Conservation (phyloP, 2,797 vertebrate genomes). For the Poecilia gillii region DNA sequence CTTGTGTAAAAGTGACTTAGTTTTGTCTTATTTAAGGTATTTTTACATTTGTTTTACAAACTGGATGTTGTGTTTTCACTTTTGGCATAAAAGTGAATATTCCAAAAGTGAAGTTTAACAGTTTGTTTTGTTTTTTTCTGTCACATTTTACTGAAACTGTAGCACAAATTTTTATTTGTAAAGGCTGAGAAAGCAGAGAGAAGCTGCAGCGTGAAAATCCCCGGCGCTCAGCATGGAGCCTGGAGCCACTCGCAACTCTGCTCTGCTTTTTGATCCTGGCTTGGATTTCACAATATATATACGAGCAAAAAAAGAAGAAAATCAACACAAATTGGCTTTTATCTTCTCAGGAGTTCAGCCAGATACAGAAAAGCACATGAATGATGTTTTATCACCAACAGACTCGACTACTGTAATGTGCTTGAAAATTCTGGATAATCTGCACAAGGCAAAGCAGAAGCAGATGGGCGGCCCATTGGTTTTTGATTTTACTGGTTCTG, state of each 20-base stretch:
- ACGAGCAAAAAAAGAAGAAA: slow-evolving; percentile 39
- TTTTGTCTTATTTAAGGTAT: not conserved
- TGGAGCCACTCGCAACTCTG: slow-evolving; percentile 35
- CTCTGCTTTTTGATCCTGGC: slow-evolving; percentile 60
- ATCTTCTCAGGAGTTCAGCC: slow-evolving; percentile 45
- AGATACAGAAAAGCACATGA: slow-evolving; percentile 46
- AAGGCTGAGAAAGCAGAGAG: slow-evolving; percentile 22
- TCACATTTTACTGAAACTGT: slow-evolving; percentile 5
- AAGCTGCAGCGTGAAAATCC: slow-evolving; percentile 32
- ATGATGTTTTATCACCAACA: slow-evolving; percentile 53
- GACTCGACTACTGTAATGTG: slow-evolving; percentile 31
- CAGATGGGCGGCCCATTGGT: slow-evolving; percentile 19
- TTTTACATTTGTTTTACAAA: no score
- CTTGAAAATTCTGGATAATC: slow-evolving; percentile 18
- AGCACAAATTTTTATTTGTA: slow-evolving; percentile 10
- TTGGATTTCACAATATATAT: slow-evolving; percentile 47
- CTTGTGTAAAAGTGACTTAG: not conserved
- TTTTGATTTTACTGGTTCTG: slow-evolving; percentile 22
- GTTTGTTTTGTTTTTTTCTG: not conserved
- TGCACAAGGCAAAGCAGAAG: slow-evolving; percentile 15
- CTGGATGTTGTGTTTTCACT: not conserved
- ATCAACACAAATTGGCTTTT: slow-evolving; percentile 60
- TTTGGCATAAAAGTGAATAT: not conserved
- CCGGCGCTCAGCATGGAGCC: slow-evolving; percentile 49
- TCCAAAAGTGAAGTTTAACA: not conserved